phyloP scores from a whole-genome alignment of 2,113 vertebrate species.

The Zapornia atra region DNA sequence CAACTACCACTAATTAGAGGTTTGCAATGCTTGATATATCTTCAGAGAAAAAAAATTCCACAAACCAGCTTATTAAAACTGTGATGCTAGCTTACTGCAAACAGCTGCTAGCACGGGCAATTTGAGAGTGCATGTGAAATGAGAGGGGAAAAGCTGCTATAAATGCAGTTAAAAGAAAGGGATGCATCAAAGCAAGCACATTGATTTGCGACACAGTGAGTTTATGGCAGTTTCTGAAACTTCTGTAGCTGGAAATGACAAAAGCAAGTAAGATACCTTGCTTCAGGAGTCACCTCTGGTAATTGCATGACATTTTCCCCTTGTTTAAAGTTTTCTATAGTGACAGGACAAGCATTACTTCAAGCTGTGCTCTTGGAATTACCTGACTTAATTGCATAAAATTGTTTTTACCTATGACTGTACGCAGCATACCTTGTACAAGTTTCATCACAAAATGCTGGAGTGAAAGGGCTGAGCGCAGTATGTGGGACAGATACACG shows the following conservation, averaged over 20 bases:
- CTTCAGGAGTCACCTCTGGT: not conserved
- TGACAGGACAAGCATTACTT: not conserved
- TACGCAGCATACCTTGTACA: not conserved
- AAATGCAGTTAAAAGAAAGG: not conserved
- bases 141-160: not conserved
- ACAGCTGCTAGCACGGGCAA: not conserved
- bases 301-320: not conserved
- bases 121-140: not conserved
- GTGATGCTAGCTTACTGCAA: not conserved
- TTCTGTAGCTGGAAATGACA: not conserved
- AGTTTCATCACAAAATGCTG: not conserved
- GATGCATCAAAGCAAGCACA: not conserved
- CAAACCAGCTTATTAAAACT: constrained; percentile 13
- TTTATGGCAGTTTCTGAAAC: not conserved
- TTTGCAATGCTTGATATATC: not conserved
- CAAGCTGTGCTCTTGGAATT: not conserved
- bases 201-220: not conserved
- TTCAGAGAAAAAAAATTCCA: not conserved
- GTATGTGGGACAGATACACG: rapidly evolving
- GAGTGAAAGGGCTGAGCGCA: not conserved
- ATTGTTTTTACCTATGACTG: not conserved
- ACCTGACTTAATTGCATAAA: not conserved
- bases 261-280: not conserved
- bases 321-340: not conserved
- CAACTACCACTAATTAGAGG: constrained; percentile 19